Evolutionary conservation across 2,797 vertebrate genomes (phyloP), one percentile per base, ranked within the genome.

Genomic region (Cichlasoma orientale): DNA sequence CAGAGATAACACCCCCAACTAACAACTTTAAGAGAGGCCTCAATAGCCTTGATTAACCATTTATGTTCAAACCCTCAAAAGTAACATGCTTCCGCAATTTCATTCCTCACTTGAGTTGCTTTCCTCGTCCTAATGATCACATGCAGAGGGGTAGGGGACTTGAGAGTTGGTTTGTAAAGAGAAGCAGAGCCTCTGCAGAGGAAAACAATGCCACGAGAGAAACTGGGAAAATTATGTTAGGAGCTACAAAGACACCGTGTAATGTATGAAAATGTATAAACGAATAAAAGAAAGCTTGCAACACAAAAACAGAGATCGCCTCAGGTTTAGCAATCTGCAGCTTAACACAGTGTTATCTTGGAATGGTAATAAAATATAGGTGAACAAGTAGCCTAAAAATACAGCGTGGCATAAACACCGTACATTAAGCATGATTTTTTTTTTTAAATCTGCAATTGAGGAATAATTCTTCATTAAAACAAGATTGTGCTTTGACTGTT

Each of bases 1-100:
- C 27, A 72, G 63, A 81, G 71, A 82, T 52, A 72, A 56, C 66
- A 59, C 36, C 74, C 82, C 47, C 52, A 23, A 63, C 68, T 8
- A 71, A 81, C 69, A 56, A 86, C 68, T 63, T 69, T 66, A 82
- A 50, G 78, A 72, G 50, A 56, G 47, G 55, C 77, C 74, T 89
- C 86, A 84, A 81, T 88, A 72, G 82, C 70, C 83, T 81, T 90
- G 89, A 91, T 92, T 88, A 88, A 88, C 82, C 82, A 76, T 90
- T 89, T 90, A 83, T 86, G 79, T 75, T 78, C 78, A 74, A 79
- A 78, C 72, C 58, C 84, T 79, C 59, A 75, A 75, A 84, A 80
- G 78, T 56, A 87, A 87, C 66, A 79, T 18, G 63, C 71, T 86
- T 90, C 88, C 52, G 74, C 80, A 76, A 88, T 87, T 79, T 81